Percentiles rank a stretch among this genome's conserved stretches.
Evolutionary conservation across 92 coral and sea anemone genomes (phyloP).

Genomic region (Siderastrea radians): DNA sequence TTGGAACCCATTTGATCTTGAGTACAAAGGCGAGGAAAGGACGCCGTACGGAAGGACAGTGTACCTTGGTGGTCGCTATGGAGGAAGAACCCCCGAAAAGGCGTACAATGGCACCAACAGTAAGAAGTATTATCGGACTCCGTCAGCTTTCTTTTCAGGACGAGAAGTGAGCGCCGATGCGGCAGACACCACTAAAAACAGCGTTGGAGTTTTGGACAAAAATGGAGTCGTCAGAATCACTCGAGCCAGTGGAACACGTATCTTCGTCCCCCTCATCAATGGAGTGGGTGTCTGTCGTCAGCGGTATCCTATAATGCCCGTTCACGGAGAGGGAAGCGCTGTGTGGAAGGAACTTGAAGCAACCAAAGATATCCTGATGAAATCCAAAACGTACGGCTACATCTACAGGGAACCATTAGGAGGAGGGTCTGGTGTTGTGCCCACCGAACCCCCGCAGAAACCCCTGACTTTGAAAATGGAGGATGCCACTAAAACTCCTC

Average conservation of each 20-base stretch:
- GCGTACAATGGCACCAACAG: constrained; percentile 83
- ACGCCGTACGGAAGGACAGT: constrained; percentile 62
- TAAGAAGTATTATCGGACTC: constrained; percentile 64
- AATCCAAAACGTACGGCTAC: constrained; percentile 69
- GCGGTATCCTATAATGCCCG: constrained; percentile 90
- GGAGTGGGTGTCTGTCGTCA: constrained; percentile 78
- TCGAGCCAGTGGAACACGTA: constrained; percentile 83
- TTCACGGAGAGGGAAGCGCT: constrained; percentile 85
- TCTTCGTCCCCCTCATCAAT: constrained; percentile 70
- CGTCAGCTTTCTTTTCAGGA: constrained; percentile 66
- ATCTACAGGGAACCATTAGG: constrained; percentile 68
- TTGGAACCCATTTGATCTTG: constrained; percentile 87
- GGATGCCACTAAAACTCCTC: constrained; percentile 34
- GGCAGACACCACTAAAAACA: constrained; percentile 75
- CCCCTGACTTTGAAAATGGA: constrained; percentile 40
- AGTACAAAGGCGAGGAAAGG: constrained; percentile 72
- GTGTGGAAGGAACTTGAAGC: constrained; percentile 91
- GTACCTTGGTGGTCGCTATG: constrained; percentile 58
- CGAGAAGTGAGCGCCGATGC: constrained; percentile 67
- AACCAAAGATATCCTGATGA: constrained; percentile 70
- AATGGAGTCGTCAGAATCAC: constrained; percentile 43
- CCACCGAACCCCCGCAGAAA: constrained; percentile 57
- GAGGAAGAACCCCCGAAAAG: constrained; percentile 25
- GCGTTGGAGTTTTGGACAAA: constrained; percentile 75
- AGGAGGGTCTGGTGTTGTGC: constrained; percentile 40